These are phyloP conservation scores for Ophonus ardosiacus DNA, from an alignment of 2,888 invertebrate species.

Conservation along the genomic window DNA sequence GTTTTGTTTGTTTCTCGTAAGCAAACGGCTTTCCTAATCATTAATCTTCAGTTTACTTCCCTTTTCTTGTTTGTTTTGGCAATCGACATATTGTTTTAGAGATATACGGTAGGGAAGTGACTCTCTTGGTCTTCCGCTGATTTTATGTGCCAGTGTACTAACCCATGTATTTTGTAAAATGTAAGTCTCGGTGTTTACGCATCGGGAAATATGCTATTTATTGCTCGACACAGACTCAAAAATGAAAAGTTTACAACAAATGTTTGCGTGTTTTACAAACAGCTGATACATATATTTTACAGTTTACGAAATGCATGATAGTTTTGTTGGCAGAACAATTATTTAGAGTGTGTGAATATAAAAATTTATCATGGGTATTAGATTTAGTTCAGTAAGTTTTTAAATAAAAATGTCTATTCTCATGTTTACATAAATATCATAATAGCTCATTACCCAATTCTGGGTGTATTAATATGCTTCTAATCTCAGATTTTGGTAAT, in stretches of 20 bases:
- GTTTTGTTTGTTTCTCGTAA: conserved; percentile 54
- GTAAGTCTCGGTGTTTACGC: conserved; percentile 23
- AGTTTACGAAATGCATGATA: background rate
- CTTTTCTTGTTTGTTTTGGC: conserved; percentile 56
- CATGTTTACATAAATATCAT: no score
- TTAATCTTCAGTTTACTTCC: conserved; percentile 56
- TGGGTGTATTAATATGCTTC: no score
- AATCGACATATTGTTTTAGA: conserved; percentile 56
- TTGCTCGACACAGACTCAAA: background rate
- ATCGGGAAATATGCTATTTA: conserved; percentile 44
- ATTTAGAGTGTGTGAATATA: background rate
- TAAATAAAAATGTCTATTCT: no score
- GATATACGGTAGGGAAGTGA: conserved; percentile 47
- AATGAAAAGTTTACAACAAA: background rate
- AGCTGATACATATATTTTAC: conserved; percentile 8
- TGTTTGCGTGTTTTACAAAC: background rate
- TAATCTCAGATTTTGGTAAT: no score
- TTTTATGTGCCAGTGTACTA: conserved; percentile 45
- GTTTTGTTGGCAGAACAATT: background rate
- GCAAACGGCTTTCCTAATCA: conserved; percentile 45
- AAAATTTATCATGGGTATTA: no score
- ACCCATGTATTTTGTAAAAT: conserved; percentile 2
- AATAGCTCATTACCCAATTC: no score
- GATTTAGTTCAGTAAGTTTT: no score
- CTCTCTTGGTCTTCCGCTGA: conserved; percentile 22